Evolutionary conservation across 2,113 vertebrate genomes (phyloP), one percentile per base, ranked within the genome.

Genomic region (Lagopus muta): DNA sequence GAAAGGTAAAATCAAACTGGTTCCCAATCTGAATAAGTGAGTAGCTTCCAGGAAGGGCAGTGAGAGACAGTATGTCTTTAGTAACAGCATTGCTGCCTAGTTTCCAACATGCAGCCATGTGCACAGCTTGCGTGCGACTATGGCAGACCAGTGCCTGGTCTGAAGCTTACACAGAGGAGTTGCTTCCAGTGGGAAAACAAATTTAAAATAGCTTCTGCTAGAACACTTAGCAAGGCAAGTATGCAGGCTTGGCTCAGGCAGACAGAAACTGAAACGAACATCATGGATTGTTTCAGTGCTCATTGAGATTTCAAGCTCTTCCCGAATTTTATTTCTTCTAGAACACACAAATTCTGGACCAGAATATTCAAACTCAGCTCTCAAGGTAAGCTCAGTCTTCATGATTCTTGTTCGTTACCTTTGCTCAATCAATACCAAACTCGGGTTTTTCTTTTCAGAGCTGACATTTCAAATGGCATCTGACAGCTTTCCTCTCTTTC

Each of bases 101-200:
- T 34, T 90, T 47, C 67, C 71, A 34, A 13, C 9, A 7, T 27
- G 34, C 28, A 6, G 14, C 61, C 43, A 42, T 7, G 11, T 54
- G 43, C 28, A 65, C 28, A 48, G 11, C 38, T 47, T 22, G 5
- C 40, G 36, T 22, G 8, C 27, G 24, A 52, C 16, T 48, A 48
- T 0, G 1, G 32, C 20, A 65, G 22, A 18, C 4, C 30, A 10
- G 3, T 40, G 11, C n/a, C 10, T 55, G 36, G 28, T 12, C 64
- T 8, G 36, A 45, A 5, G 13, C 32, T 45, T 61, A 45, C 32
- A 54, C 5, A 27, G 69, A 11, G 36, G 5, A 91, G 28, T 8
- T 50, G 16, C 50, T 79, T 22, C 54, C 34, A 66, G 74, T 34
- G 13, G 36, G 65, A 42, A 81, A 73, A 66, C 19, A 54, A 48